These are phyloP conservation scores for Lymantria monacha DNA, from an alignment of 2,888 invertebrate species.

Conservation along the genomic window DNA sequence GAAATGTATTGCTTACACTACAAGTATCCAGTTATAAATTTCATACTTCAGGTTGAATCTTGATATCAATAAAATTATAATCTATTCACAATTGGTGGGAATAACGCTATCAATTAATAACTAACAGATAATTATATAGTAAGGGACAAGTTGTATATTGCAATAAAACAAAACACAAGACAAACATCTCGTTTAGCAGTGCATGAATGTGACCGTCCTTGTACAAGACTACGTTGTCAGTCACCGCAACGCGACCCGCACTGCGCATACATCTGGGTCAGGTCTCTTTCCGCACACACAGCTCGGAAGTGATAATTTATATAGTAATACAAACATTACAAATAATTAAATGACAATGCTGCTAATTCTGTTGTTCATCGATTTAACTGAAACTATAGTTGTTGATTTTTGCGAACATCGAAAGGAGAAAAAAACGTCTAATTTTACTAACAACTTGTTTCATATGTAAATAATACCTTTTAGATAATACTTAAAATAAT, in stretches of 20 bases:
- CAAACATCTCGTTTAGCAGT: slow-evolving; percentile 43
- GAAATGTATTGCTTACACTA: too few species aligned
- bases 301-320: slow-evolving; percentile 46
- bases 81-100: slow-evolving; percentile 7
- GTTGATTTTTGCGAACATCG: too few species aligned
- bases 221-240: slow-evolving; percentile 52
- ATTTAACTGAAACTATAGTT: too few species aligned
- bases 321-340: slow-evolving; percentile 29
- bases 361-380: too few species aligned
- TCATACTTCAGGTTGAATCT: too few species aligned
- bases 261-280: slow-evolving; percentile 52
- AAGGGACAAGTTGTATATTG: slow-evolving; percentile 30
- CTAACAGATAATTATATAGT: neutral
- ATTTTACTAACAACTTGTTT: too few species aligned
- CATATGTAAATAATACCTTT: too few species aligned
- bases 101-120: slow-evolving; percentile 8
- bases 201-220: slow-evolving; percentile 72
- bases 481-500: too few species aligned
- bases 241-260: slow-evolving; percentile 39
- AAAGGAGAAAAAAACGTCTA: too few species aligned
- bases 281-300: slow-evolving; percentile 45
- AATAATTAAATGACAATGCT: slow-evolving; percentile 21
- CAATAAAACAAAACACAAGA: slow-evolving; percentile 48
- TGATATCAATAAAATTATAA: too few species aligned
- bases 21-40: too few species aligned